Conservation (phyloP, 2,113 vertebrate genomes). For the Malurus melanocephalus region DNA sequence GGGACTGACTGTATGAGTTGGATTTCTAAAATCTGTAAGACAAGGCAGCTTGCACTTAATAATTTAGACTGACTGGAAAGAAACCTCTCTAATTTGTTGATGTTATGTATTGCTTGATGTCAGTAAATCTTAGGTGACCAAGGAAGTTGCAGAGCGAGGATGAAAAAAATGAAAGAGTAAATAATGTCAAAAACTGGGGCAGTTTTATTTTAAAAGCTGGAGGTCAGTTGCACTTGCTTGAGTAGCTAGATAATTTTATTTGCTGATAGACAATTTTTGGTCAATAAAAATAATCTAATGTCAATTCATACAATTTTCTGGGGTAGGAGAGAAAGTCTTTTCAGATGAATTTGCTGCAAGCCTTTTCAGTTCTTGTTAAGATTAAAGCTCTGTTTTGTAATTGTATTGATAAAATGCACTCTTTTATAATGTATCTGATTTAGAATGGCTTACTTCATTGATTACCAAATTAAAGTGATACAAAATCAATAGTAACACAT, state of each 20-base stretch:
- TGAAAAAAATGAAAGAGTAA: neutral
- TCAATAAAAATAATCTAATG: slow-evolving; percentile 47
- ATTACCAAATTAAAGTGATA: slow-evolving; percentile 65
- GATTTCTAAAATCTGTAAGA: neutral
- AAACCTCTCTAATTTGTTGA: neutral
- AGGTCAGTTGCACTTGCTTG: neutral
- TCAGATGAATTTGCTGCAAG: slow-evolving; percentile 45
- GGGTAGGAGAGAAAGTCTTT: neutral
- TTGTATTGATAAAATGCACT: slow-evolving; percentile 58
- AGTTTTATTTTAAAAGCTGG: slow-evolving; percentile 20
- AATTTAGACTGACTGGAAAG: neutral
- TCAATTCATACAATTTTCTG: slow-evolving; percentile 10
- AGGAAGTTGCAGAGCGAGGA: neutral
- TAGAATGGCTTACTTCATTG: slow-evolving; percentile 56
- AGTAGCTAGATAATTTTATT: slow-evolving; percentile 29
- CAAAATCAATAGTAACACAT: slow-evolving; percentile 59
- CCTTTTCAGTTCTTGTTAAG: slow-evolving; percentile 59
- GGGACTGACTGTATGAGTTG: neutral
- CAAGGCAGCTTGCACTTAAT: neutral
- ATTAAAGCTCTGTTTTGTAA: slow-evolving; percentile 54
- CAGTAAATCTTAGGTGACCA: neutral
- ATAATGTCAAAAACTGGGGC: neutral
- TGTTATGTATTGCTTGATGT: neutral
- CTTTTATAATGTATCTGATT: slow-evolving; percentile 53
- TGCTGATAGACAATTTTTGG: slow-evolving; percentile 25